Evolutionary conservation across 2,113 vertebrate species (phyloP).

Genomic region (Numida meleagris): DNA sequence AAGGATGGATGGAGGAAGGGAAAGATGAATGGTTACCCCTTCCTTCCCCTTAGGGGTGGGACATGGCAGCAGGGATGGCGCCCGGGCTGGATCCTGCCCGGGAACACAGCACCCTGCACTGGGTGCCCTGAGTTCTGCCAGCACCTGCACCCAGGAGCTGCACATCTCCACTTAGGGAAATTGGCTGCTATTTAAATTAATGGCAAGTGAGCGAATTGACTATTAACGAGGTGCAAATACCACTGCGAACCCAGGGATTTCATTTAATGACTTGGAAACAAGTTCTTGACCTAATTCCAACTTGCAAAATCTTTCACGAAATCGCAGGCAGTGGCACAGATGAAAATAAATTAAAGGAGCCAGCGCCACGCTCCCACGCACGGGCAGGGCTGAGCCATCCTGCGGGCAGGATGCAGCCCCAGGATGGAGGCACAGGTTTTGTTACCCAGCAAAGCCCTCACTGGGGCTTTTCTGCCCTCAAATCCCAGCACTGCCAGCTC

Average conservation of each 20-base stretch:
- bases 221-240: slow-evolving; percentile 5
- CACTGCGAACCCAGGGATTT: slow-evolving; percentile 26
- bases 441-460: neutral
- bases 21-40: no score
- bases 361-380: neutral
- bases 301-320: neutral
- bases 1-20: no score
- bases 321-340: neutral
- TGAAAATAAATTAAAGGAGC: neutral
- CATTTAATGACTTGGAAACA: slow-evolving; percentile 54
- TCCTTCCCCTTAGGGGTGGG: neutral
- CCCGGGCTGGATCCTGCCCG: neutral
- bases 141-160: neutral
- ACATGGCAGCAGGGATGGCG: neutral
- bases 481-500: accelerated
- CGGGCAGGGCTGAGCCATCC: accelerated
- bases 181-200: neutral
- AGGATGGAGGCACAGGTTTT: neutral
- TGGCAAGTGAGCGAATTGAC: neutral
- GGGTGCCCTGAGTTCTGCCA: neutral
- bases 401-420: neutral
- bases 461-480: neutral
- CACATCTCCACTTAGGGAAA: neutral
- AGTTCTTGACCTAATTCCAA: slow-evolving; percentile 63
- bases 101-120: neutral